These are phyloP conservation scores for Prenolepis imparis DNA, from an alignment of 2,888 invertebrate genomes.

Conservation along the genomic window DNA sequence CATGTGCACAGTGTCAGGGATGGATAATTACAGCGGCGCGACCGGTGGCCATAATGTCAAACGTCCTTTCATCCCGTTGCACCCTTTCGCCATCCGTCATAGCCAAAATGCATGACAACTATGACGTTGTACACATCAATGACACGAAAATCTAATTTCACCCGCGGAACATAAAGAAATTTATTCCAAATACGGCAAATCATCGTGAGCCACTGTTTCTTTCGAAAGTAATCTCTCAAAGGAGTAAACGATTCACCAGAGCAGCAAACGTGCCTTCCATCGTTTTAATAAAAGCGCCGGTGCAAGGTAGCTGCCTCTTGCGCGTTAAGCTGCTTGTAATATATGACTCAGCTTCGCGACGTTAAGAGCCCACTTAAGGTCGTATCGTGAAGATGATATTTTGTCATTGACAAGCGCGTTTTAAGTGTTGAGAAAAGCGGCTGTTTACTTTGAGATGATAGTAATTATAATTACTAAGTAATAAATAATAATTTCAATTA, in stretches of 20 bases:
- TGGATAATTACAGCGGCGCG: constrained; percentile 31
- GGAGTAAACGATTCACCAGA: constrained; percentile 40
- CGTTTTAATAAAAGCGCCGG: constrained; percentile 49
- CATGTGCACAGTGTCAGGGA: not conserved
- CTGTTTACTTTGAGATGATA: constrained; percentile 7
- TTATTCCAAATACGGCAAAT: constrained; percentile 32
- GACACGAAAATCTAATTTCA: constrained; percentile 64
- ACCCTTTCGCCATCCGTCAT: constrained; percentile 14
- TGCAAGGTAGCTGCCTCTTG: constrained; percentile 39
- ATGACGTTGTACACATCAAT: constrained; percentile 3
- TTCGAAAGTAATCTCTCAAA: constrained; percentile 62
- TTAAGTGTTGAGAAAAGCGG: not conserved
- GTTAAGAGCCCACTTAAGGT: constrained; percentile 47
- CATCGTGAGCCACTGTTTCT: constrained; percentile 50
- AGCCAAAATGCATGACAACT: constrained; percentile 24
- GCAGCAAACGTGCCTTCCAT: constrained; percentile 39
- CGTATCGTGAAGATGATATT: constrained; percentile 40
- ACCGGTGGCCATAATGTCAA: constrained; percentile 1
- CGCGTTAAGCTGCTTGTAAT: constrained; percentile 58
- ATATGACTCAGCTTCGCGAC: constrained; percentile 56
- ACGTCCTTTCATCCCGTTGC: constrained; percentile 26
- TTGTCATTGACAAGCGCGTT: constrained; percentile 40
- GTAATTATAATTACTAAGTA: constrained; percentile 18
- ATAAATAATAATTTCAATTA: not conserved
- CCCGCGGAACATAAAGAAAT: constrained; percentile 15